These are phyloP conservation scores for Centropyge bicolor DNA, from an alignment of 2,797 vertebrate species.

Conservation along the genomic window DNA sequence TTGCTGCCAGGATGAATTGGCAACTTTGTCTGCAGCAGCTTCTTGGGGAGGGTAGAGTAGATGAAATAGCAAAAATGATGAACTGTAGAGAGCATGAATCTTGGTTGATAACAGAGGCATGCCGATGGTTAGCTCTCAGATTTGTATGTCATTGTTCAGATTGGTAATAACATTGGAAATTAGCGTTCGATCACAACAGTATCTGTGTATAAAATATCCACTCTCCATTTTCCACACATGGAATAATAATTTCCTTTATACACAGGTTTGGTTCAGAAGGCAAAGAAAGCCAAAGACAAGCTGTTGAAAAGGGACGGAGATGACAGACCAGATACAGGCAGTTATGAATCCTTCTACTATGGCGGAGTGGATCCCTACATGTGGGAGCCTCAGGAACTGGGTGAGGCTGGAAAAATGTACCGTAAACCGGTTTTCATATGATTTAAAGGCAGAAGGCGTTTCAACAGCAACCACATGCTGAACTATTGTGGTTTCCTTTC, in stretches of 20 bases:
- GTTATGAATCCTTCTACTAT: constrained; percentile 94
- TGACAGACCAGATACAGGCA: constrained; percentile 88
- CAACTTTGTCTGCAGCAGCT: constrained; percentile 24
- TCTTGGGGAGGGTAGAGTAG: neutral
- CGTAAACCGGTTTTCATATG: neutral
- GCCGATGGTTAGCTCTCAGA: neutral
- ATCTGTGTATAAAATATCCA: neutral
- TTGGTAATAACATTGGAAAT: neutral
- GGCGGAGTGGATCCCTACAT: constrained; percentile 97
- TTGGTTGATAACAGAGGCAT: neutral
- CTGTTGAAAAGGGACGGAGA: constrained; percentile 93
- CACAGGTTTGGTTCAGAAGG: constrained; percentile 94
- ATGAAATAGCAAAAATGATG: neutral
- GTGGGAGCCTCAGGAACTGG: constrained; percentile 99
- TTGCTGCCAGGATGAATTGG: constrained; percentile 30
- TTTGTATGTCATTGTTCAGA: neutral
- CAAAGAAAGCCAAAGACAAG: constrained; percentile 97
- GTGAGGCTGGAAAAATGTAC: constrained; percentile 79
- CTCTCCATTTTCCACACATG: neutral
- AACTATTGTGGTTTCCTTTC: neutral
- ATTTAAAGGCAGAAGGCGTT: neutral
- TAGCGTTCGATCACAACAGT: neutral
- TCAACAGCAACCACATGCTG: too few species aligned
- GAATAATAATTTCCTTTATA: constrained; percentile 47
- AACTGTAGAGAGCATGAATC: neutral